Evolutionary conservation across 2,797 vertebrate genomes (phyloP).

Genomic region (Syngnathus acus): DNA sequence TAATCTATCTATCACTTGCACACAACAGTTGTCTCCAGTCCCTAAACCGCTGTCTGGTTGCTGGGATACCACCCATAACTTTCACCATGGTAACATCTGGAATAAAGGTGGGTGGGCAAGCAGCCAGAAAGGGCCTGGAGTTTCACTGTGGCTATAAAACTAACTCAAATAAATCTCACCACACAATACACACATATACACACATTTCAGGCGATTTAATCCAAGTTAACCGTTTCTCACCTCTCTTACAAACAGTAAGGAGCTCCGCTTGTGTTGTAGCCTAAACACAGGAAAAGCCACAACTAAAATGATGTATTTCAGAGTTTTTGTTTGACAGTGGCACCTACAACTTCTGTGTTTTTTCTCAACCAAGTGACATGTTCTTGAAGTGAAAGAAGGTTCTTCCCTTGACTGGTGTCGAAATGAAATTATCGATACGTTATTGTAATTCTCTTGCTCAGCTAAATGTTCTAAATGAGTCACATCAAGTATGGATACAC

Average conservation of each 20-base stretch:
- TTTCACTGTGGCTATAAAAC: slow-evolving; percentile 71
- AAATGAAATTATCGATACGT: not conserved
- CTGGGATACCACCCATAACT: slow-evolving; percentile 71
- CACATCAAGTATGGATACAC: not conserved
- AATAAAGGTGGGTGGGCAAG: slow-evolving; percentile 77
- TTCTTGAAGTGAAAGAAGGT: not conserved
- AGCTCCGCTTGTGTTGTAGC: slow-evolving; percentile 2
- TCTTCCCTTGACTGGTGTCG: not conserved
- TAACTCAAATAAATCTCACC: slow-evolving; percentile 70
- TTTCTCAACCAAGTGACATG: not conserved
- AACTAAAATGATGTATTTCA: not conserved
- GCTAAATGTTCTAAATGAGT: not conserved
- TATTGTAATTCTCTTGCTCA: not conserved
- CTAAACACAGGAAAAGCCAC: slow-evolving; percentile 4
- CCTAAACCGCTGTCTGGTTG: slow-evolving; percentile 69
- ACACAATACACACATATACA: slow-evolving; percentile 6
- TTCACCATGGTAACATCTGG: slow-evolving; percentile 80
- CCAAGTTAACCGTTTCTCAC: slow-evolving; percentile 43
- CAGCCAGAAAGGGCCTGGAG: slow-evolving; percentile 69
- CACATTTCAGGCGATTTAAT: slow-evolving; percentile 31
- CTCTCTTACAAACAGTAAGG: slow-evolving; percentile 20
- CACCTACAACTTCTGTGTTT: not conserved
- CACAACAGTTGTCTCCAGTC: slow-evolving; percentile 53
- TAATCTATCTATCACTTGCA: slow-evolving; percentile 59
- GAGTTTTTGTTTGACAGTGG: not conserved